A percentile compares a stretch with the other conserved stretches of the same genome.
These are phyloP conservation scores for Ophion obscuratus DNA, from an alignment of 2,888 invertebrate species.

Conservation along the genomic window DNA sequence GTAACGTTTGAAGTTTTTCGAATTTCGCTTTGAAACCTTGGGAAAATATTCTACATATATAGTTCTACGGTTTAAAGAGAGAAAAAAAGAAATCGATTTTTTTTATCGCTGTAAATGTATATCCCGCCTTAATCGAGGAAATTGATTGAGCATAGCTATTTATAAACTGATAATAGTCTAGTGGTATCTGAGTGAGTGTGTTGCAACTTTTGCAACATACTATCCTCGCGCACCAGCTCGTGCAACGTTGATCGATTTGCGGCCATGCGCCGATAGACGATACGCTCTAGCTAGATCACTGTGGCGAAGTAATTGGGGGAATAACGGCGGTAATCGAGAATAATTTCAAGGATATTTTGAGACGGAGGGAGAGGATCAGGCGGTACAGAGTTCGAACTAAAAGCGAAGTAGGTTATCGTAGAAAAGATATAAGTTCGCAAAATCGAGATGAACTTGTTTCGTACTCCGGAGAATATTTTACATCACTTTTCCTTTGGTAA, in stretches of 20 bases:
- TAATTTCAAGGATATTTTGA: conserved; percentile 62
- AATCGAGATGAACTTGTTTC: conserved; percentile 12
- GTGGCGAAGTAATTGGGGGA: conserved; percentile 50
- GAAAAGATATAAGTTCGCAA: conserved; percentile 11
- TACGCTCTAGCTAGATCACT: conserved; percentile 41
- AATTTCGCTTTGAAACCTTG: too few relatives aligned
- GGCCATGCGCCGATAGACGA: conserved; percentile 18
- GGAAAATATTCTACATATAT: too few relatives aligned
- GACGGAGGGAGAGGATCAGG: conserved; percentile 34
- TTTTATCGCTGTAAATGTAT: too few relatives aligned
- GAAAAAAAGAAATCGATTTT: too few relatives aligned
- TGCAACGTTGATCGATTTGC: conserved; percentile 33
- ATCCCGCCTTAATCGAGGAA: not conserved
- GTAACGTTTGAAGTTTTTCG: too few relatives aligned
- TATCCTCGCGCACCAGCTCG: conserved; percentile 5
- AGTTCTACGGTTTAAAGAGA: too few relatives aligned
- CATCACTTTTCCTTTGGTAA: not conserved
- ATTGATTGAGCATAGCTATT: not conserved
- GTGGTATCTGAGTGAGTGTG: not conserved
- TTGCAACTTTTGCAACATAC: conserved; percentile 23
- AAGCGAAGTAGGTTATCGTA: conserved; percentile 52
- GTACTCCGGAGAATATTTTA: not conserved
- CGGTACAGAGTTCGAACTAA: conserved; percentile 55
- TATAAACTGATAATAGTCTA: not conserved
- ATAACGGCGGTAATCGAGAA: conserved; percentile 56